Conservation (phyloP, 2,888 invertebrate species). For the Pseudococcus viburni region DNA sequence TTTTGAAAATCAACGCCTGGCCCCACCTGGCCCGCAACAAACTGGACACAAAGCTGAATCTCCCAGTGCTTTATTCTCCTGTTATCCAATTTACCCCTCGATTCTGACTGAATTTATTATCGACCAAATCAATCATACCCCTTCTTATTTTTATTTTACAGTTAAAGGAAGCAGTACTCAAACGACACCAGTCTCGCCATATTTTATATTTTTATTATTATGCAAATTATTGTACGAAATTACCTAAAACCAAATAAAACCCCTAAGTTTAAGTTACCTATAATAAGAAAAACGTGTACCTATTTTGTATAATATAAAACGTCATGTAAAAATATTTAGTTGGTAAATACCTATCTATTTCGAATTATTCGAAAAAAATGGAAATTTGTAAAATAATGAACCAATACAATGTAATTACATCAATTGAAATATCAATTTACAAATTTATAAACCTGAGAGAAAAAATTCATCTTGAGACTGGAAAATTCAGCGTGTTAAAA, state of each 20-base stretch:
- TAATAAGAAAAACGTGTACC: constrained; percentile 2
- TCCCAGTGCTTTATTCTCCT: too few species aligned
- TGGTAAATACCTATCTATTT: neutral
- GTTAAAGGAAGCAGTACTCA: constrained; percentile 48
- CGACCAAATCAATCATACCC: neutral
- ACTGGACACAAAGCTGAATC: too few species aligned
- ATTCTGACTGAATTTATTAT: neutral
- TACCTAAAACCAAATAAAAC: constrained; percentile 16
- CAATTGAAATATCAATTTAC: neutral
- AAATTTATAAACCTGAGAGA: neutral
- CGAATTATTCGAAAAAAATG: neutral
- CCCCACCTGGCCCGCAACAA: too few species aligned
- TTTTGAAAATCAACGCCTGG: too few species aligned
- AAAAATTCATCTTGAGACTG: neutral
- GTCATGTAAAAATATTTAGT: constrained; percentile 11
- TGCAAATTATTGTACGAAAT: constrained; percentile 51
- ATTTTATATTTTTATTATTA: constrained; percentile 33
- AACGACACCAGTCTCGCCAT: neutral
- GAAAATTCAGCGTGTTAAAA: neutral
- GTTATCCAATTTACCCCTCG: too few species aligned
- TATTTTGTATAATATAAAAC: constrained; percentile 35
- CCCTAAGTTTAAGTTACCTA: neutral
- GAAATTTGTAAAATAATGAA: constrained; percentile 14
- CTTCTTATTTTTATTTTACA: neutral
- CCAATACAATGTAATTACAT: neutral